Evolutionary conservation across 2,888 invertebrate species (phyloP).

Genomic region (Callinectes sapidus): DNA sequence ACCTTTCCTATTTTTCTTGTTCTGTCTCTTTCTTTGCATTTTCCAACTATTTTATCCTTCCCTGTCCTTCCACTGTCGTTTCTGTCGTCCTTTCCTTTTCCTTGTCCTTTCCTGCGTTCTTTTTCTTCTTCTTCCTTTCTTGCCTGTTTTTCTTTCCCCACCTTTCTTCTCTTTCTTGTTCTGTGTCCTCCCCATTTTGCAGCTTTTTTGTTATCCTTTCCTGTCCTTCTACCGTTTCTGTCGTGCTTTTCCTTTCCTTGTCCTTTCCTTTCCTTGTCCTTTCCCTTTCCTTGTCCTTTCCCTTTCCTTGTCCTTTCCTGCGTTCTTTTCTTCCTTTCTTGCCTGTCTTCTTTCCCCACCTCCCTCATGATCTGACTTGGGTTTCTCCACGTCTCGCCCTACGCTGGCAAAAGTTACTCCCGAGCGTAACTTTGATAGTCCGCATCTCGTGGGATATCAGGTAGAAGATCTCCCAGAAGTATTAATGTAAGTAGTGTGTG

Average conservation of each 20-base stretch:
- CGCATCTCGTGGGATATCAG: slow-evolving; percentile 45
- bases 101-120: too few species aligned
- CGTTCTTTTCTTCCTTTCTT: neutral
- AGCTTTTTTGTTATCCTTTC: too few species aligned
- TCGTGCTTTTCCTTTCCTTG: neutral
- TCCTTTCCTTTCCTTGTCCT: neutral
- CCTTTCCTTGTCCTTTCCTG: neutral
- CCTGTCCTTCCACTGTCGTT: neutral
- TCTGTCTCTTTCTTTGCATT: neutral
- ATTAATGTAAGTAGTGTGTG: slow-evolving; percentile 31
- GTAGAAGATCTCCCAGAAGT: slow-evolving; percentile 20
- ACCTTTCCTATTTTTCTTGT: too few species aligned
- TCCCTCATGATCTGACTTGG: slow-evolving; percentile 6
- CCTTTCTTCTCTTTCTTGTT: too few species aligned
- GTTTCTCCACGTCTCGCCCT: slow-evolving; percentile 27
- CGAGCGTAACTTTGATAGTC: slow-evolving; percentile 48
- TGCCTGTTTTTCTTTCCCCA: too few species aligned
- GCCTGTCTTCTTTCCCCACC: neutral
- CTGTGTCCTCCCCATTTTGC: too few species aligned
- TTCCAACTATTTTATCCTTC: neutral
- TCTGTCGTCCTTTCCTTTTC: too few species aligned
- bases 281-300: too few species aligned
- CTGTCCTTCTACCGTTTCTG: too few species aligned
- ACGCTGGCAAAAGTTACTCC: slow-evolving; percentile 39
- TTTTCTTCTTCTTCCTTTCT: too few species aligned